Evolutionary conservation across 2,888 invertebrate species (phyloP).

Genomic region (Atrina japonica): DNA sequence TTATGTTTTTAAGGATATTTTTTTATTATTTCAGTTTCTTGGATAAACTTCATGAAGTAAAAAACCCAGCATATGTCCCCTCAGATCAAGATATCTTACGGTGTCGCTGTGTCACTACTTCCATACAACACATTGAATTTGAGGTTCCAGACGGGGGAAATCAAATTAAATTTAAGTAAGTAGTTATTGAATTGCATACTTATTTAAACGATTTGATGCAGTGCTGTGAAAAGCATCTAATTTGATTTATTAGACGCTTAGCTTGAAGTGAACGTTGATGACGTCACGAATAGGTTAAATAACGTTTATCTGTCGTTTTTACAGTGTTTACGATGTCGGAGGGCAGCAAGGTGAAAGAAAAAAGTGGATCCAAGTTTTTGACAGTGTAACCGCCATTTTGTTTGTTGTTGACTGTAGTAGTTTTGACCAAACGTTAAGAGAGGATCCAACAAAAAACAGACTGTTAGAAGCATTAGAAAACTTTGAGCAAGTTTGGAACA

Average conservation of each 20-base stretch:
- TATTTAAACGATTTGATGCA: too few species aligned
- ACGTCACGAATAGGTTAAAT: too few species aligned
- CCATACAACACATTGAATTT: slow-evolving; percentile 76
- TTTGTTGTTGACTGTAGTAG: slow-evolving; percentile 91
- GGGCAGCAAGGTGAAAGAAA: slow-evolving; percentile 91
- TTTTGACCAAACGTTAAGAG: slow-evolving; percentile 89
- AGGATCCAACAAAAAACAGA: slow-evolving; percentile 87
- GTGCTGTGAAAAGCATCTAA: too few species aligned
- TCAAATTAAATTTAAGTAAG: slow-evolving; percentile 67
- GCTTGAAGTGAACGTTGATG: too few species aligned
- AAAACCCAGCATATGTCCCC: slow-evolving; percentile 86
- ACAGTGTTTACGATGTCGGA: slow-evolving; percentile 90
- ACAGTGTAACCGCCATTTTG: slow-evolving; percentile 90
- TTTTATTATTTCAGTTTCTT: slow-evolving; percentile 88
- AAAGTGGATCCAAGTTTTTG: slow-evolving; percentile 92
- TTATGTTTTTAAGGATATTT: too few species aligned
- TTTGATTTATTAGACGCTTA: too few species aligned
- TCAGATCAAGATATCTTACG: slow-evolving; percentile 89
- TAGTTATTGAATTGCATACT: too few species aligned
- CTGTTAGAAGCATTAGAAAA: slow-evolving; percentile 87
- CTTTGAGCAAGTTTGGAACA: slow-evolving; percentile 90
- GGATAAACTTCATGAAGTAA: slow-evolving; percentile 86
- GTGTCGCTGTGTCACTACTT: slow-evolving; percentile 84
- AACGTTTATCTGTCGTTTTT: too few species aligned
- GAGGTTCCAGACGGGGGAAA: slow-evolving; percentile 70